A percentile compares a stretch with the other conserved stretches of the same genome.
Conservation (phyloP, 2,888 invertebrate genomes). For the Caenorhabditis wallacei region DNA sequence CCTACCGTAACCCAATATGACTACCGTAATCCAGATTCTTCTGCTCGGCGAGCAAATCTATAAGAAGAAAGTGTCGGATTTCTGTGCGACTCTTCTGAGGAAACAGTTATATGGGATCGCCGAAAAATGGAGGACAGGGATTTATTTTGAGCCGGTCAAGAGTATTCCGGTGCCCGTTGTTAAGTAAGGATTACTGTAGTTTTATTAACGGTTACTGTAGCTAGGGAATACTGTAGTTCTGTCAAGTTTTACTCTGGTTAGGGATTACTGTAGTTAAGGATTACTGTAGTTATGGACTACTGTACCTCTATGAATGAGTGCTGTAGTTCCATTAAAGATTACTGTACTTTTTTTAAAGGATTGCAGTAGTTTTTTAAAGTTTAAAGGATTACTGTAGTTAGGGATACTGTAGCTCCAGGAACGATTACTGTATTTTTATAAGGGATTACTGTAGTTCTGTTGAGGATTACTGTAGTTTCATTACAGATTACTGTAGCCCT, state of each 20-base stretch:
- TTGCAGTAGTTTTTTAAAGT: too few species aligned
- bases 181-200: conserved; percentile 9
- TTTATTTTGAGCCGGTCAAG: conserved; percentile 10
- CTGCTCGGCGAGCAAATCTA: background rate
- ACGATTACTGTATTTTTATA: too few species aligned
- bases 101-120: background rate
- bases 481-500: too few species aligned
- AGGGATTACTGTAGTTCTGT: too few species aligned
- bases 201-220: too few species aligned
- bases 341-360: too few species aligned
- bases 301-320: too few species aligned
- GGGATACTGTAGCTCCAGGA: background rate
- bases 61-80: background rate
- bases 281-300: too few species aligned
- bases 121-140: background rate
- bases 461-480: too few species aligned
- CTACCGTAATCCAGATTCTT: background rate
- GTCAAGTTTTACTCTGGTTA: too few species aligned
- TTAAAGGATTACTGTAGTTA: background rate
- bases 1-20: background rate
- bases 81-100: background rate
- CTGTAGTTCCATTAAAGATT: too few species aligned
- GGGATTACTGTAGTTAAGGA: background rate
- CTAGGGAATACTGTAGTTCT: too few species aligned
- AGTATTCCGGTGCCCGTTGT: conserved; percentile 28